These are phyloP conservation scores for Aphyosemion australe DNA, from an alignment of 2,113 vertebrate species.

Conservation along the genomic window DNA sequence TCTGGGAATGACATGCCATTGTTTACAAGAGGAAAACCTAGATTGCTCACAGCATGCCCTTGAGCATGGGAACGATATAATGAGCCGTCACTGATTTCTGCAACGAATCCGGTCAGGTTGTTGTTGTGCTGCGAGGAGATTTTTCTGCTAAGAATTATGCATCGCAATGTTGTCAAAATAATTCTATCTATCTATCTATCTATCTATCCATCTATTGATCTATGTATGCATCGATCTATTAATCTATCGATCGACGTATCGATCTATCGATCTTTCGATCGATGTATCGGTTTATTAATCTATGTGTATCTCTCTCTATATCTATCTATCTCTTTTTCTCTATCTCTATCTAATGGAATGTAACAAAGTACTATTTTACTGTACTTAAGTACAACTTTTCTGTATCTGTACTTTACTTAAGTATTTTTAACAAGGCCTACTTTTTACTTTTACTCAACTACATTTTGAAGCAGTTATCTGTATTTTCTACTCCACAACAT, in stretches of 20 bases:
- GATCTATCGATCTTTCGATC: constrained; percentile 2
- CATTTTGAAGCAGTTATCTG: no score
- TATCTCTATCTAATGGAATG: no score
- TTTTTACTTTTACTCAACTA: no score
- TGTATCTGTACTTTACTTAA: no score
- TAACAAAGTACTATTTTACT: no score
- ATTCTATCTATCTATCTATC: not conserved
- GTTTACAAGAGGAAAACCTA: constrained; percentile 65
- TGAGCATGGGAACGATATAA: constrained; percentile 61
- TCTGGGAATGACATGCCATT: constrained; percentile 63
- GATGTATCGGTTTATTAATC: not conserved
- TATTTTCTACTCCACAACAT: no score
- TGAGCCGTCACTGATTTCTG: constrained; percentile 50
- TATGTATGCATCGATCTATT: not conserved
- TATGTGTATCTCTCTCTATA: not conserved
- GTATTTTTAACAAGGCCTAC: no score
- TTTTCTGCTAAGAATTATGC: not conserved
- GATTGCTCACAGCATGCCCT: constrained; percentile 61
- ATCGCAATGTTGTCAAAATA: not conserved
- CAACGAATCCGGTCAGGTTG: constrained; percentile 31
- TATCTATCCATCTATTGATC: not conserved
- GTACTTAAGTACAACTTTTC: no score
- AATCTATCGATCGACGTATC: not conserved
- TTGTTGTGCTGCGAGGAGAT: constrained; percentile 21
- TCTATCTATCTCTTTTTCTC: constrained; percentile 1